A percentile compares a stretch with the other conserved stretches of the same genome.
Conservation (phyloP, 2,888 invertebrate genomes). For the Nemotelus nigrinus region DNA sequence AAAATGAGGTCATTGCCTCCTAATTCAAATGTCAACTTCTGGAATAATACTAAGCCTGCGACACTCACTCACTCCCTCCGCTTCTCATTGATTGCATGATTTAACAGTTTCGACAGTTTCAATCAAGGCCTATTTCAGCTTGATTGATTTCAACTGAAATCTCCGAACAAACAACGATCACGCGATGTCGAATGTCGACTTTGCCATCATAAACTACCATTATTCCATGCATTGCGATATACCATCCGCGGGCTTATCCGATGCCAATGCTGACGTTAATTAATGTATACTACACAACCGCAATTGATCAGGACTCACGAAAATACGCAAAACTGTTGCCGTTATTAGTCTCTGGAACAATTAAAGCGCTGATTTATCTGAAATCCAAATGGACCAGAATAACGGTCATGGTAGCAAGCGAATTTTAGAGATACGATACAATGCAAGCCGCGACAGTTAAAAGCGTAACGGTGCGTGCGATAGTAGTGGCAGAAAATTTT, state of each 20-base stretch:
- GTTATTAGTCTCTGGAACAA: constrained; percentile 31
- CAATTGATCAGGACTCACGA: neutral
- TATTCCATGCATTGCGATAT: neutral
- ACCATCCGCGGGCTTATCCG: neutral
- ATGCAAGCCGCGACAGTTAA: neutral
- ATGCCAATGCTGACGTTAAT: neutral
- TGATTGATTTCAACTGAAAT: constrained; percentile 37
- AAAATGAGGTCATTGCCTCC: no score
- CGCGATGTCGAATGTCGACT: neutral
- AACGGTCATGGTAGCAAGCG: constrained; percentile 2
- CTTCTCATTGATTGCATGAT: constrained; percentile 6
- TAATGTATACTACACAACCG: constrained; percentile 28
- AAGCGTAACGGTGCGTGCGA: neutral
- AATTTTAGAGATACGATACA: neutral
- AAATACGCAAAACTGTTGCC: constrained; percentile 31
- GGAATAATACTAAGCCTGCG: no score
- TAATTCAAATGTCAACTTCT: no score
- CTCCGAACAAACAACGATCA: constrained; percentile 4
- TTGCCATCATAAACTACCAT: neutral
- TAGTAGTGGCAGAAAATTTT: neutral
- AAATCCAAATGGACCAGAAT: constrained; percentile 33
- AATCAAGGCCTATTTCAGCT: constrained; percentile 36
- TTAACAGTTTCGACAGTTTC: constrained; percentile 35
- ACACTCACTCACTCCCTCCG: no score
- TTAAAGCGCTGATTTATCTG: constrained; percentile 36